Conservation (phyloP, 2,888 invertebrate species). For the Drosophila fungiperda region DNA sequence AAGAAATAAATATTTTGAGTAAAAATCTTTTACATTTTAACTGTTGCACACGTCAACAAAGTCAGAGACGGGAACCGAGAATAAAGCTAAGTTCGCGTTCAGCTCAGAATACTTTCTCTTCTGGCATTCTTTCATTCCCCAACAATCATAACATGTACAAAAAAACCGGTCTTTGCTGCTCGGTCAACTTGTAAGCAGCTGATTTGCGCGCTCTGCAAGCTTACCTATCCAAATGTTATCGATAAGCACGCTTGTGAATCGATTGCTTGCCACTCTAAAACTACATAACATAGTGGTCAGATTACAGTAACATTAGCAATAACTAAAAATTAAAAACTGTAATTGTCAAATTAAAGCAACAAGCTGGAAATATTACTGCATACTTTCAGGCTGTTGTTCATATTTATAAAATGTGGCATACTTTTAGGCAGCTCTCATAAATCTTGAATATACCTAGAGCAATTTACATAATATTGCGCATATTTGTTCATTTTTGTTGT, state of each 20-base stretch:
- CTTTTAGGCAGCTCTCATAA: not conserved
- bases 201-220: constrained; percentile 25
- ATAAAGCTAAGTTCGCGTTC: constrained; percentile 9
- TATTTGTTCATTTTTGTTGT: not conserved
- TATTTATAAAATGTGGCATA: not conserved
- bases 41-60: constrained; percentile 71
- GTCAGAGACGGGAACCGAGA: constrained; percentile 13
- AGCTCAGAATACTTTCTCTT: constrained; percentile 70
- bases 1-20: not conserved
- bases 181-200: constrained; percentile 43
- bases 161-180: constrained; percentile 62
- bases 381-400: not conserved
- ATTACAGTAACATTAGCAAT: not conserved
- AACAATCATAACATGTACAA: constrained; percentile 44
- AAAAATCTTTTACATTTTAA: constrained; percentile 36
- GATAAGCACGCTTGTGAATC: constrained; percentile 21
- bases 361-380: not conserved
- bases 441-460: not conserved
- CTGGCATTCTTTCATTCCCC: constrained; percentile 48
- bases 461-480: not conserved
- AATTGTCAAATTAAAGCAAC: not conserved
- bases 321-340: not conserved
- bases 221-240: constrained; percentile 33
- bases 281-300: not conserved
- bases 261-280: no score